Base-by-base conservation (phyloP, 2,797 vertebrate genomes). In the Salarias fasciatus region DNA sequence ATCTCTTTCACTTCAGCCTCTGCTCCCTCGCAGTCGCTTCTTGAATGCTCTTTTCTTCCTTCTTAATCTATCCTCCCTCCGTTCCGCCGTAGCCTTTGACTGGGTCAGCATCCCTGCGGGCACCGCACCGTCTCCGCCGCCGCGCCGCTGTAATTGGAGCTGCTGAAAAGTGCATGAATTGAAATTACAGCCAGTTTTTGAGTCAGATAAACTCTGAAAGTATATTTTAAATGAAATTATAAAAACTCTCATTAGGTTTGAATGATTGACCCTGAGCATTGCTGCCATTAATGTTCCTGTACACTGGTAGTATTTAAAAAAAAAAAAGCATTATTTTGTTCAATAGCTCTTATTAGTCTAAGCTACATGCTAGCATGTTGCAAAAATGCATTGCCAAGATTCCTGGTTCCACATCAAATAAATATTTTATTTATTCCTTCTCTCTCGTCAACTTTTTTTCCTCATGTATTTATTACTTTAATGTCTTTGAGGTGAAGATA, bases 41-140 rank as follows among this genome's bases (percentile, higher is more conserved):
- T 37, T 42, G 11, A 78, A 69, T 55, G 37, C 28, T 60, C 9
- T 30, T 40, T 53, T 52, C 65, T 44, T 35, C 13, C 13, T 11
- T 59, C 30, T 35, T 58, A 72, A 63, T 77, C 60, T 13, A 36
- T 49, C 57, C 70, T 61, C 9, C 41, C 59, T 71, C 53, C 13
- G 18, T 69, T 7, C 63, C 49, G 61, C 31, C 41, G 37, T 63
- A 49, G 53, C 51, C 48, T 55, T 46, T 58, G 76, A 72, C 72
- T 47, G 35, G 73, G 82, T 82, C 73, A 79, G 45, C 36, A n/a
- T 66, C 62, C 63, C 78, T 69, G 37, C 0, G 5, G 72, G 65
- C 49, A 49, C 13, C 15, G 53, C n/a, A 15, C 54, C 37, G 50
- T 41, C 48, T 61, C 53, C 46, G 51, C 24, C 30, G 29, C 31